These are phyloP conservation scores for Coptodon rendalli DNA, from an alignment of 2,113 vertebrate genomes.

Conservation along the genomic window DNA sequence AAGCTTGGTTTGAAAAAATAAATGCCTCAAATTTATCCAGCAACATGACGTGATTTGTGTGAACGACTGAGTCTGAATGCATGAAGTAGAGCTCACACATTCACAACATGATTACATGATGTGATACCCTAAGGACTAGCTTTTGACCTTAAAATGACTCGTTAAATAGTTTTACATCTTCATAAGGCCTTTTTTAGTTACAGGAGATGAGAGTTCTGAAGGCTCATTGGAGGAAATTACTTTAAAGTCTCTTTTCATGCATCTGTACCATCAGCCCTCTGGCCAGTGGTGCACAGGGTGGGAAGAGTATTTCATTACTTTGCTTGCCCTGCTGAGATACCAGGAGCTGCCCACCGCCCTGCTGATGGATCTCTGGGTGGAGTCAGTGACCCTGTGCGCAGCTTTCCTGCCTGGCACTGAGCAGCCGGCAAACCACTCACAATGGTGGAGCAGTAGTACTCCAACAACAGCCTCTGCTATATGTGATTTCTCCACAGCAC, in stretches of 20 bases:
- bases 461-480: background rate
- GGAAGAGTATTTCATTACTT: background rate
- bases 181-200: background rate
- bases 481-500: background rate
- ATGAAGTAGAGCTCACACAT: background rate
- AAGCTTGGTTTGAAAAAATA: background rate
- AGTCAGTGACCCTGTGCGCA: background rate
- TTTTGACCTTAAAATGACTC: background rate
- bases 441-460: background rate
- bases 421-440: background rate
- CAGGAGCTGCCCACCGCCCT: background rate
- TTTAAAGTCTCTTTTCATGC: background rate
- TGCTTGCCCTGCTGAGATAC: background rate
- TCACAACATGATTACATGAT: background rate
- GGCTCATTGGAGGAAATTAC: background rate
- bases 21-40: background rate
- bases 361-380: background rate
- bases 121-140: background rate
- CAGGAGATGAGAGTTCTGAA: background rate
- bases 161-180: background rate
- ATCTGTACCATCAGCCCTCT: background rate
- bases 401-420: background rate
- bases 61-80: background rate
- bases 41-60: rapidly evolving
- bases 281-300: background rate